Evolutionary conservation across 2,797 vertebrate genomes (phyloP), one percentile per base, ranked within the genome.

Genomic region (Melanotaenia trifasciata): DNA sequence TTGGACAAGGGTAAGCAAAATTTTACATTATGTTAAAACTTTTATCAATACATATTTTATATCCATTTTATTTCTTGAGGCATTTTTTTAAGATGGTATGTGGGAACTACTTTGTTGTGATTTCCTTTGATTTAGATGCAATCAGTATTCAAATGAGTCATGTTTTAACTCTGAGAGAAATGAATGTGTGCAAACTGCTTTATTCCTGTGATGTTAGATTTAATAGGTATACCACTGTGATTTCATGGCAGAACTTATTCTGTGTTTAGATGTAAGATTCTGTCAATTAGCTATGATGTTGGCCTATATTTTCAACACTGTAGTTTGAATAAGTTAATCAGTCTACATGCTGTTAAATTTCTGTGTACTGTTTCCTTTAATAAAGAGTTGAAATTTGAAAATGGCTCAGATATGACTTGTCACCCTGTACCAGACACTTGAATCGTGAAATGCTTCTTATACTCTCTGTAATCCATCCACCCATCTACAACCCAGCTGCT

Each of bases 311-410:
- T 84, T 85, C 58, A 81, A 20, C 70, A 83, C 61, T 63, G 33
- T 84, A 57, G 32, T 79, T 80, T 81, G 9, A 73, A 68, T 38
- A 1, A 56, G 71, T 63, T 75, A 26, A 72, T 66, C 58, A 78
- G 20, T 64, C 38, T 73, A 73, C 60, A 74, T 22, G 57, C 14
- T 84, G n/a, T 84, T 67, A 65, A 7, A 64, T 81, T 74, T 77
- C 40, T 85, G 72, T 86, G 78, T 84, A 88, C 78, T 56, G 12
- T 83, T 84, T 75, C 78, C 83, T 90, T 90, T 87, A 93, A 92
- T 93, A 93, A 93, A 93, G 58, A 80, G 67, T 77, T 81, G 54
- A 65, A 74, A 77, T 73, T 73, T 65, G 2, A 81, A 81, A 74
- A 56, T 32, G 73, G 0, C 24, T 79, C 32, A 8, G 67, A 3